phyloP scores from a whole-genome alignment of 2,797 vertebrate species.

The Pampus argenteus region DNA sequence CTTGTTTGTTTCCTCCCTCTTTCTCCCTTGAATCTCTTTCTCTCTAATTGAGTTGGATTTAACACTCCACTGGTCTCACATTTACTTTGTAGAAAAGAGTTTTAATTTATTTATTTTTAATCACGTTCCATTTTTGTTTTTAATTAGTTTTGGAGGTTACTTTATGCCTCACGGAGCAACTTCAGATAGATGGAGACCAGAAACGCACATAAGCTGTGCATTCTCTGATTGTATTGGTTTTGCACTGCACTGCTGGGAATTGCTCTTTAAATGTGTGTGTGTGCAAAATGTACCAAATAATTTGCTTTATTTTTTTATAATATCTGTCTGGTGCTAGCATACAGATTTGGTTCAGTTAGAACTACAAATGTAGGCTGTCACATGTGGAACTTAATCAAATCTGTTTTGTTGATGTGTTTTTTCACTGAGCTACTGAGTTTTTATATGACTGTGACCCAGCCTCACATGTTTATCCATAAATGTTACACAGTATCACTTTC shows the following conservation, averaged over 20 bases:
- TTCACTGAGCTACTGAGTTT: slow-evolving; percentile 25
- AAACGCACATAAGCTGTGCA: slow-evolving; percentile 58
- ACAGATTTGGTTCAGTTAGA: slow-evolving; percentile 18
- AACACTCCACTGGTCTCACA: slow-evolving; percentile 56
- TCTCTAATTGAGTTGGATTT: slow-evolving; percentile 66
- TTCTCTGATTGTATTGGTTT: slow-evolving; percentile 73
- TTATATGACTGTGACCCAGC: slow-evolving; percentile 36
- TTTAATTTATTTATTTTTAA: slow-evolving; percentile 74
- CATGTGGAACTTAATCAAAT: slow-evolving; percentile 26
- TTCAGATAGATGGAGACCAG: slow-evolving; percentile 58
- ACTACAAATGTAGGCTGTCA: slow-evolving; percentile 9
- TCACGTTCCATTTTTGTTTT: slow-evolving; percentile 71
- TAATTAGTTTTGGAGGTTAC: slow-evolving; percentile 74
- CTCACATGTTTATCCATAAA: slow-evolving; percentile 40
- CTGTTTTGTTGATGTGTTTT: not conserved
- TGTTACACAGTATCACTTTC: slow-evolving; percentile 45
- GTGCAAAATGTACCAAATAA: slow-evolving; percentile 46
- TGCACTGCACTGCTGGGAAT: slow-evolving; percentile 62
- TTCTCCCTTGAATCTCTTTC: slow-evolving; percentile 22
- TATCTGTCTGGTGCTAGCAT: slow-evolving; percentile 9
- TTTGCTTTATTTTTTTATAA: slow-evolving; percentile 39
- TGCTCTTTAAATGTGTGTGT: slow-evolving; percentile 60
- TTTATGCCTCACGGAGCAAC: slow-evolving; percentile 69
- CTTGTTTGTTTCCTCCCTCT: slow-evolving; percentile 41
- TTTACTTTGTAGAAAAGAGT: slow-evolving; percentile 57